Percentiles rank a stretch among this genome's conserved stretches.
These are phyloP conservation scores for Serinus canaria DNA, from an alignment of 2,113 vertebrate species.

Conservation along the genomic window DNA sequence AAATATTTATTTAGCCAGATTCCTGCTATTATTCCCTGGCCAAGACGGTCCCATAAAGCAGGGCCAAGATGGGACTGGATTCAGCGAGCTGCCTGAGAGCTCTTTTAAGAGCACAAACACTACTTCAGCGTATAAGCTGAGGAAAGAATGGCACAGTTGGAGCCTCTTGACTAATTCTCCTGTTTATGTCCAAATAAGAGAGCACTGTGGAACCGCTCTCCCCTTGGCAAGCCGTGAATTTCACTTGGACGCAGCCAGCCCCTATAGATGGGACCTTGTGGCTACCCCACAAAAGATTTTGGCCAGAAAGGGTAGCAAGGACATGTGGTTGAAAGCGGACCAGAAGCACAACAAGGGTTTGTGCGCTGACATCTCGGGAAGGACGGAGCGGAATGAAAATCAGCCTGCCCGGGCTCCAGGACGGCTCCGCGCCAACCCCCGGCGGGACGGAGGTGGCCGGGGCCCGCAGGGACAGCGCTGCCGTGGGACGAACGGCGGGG, in stretches of 20 bases:
- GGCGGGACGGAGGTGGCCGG: rapidly evolving
- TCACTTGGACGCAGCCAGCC: not conserved
- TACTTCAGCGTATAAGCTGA: conserved; percentile 16
- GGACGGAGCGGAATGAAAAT: not conserved
- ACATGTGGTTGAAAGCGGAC: not conserved
- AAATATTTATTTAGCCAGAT: conserved; percentile 29
- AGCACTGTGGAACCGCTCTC: conserved; percentile 8
- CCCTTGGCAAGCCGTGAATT: conserved; percentile 45
- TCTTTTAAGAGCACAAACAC: conserved; percentile 40
- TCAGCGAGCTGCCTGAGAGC: conserved; percentile 25
- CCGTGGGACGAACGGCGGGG: rapidly evolving
- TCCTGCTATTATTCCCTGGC: not conserved
- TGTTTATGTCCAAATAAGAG: conserved; percentile 44
- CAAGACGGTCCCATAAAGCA: conserved; percentile 18
- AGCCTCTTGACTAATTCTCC: conserved; percentile 48
- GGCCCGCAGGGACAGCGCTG: not conserved
- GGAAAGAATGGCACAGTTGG: conserved; percentile 48
- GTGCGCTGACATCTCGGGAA: not conserved
- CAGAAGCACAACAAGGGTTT: not conserved
- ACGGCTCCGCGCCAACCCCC: not conserved
- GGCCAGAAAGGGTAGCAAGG: not conserved
- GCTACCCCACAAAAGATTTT: not conserved
- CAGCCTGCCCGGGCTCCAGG: not conserved
- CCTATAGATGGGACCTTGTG: conserved; percentile 39
- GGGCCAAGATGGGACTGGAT: conserved; percentile 11